Percentiles rank a stretch among this genome's conserved stretches.
These are phyloP conservation scores for Scartelaos histophorus DNA, from an alignment of 2,113 vertebrate species.

Conservation along the genomic window DNA sequence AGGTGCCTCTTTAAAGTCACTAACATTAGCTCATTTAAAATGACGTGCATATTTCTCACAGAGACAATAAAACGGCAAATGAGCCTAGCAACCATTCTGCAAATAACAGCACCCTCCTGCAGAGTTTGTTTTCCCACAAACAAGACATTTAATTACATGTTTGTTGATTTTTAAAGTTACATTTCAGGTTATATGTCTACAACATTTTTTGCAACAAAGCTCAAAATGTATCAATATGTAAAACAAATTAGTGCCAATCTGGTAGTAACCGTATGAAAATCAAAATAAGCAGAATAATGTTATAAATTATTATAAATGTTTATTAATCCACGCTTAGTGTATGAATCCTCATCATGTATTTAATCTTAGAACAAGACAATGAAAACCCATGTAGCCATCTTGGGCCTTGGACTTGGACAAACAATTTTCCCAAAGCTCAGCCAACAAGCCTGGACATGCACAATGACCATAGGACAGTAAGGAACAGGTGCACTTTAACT, in stretches of 20 bases:
- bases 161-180: too few species aligned
- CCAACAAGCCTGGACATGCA: background rate
- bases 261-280: too few species aligned
- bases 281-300: background rate
- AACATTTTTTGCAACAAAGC: too few species aligned
- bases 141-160: too few species aligned
- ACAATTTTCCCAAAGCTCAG: background rate
- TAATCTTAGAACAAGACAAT: background rate
- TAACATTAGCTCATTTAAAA: conserved; percentile 62
- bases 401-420: background rate
- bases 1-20: conserved; percentile 69
- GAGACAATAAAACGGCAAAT: conserved; percentile 38
- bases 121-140: background rate
- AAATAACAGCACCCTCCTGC: background rate
- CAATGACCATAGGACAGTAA: background rate
- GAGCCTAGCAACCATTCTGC: conserved; percentile 8
- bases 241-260: too few species aligned
- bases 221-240: too few species aligned
- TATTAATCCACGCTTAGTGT: background rate
- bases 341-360: background rate
- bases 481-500: background rate
- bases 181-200: too few species aligned
- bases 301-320: background rate
- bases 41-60: conserved; percentile 44
- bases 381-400: background rate